Base-by-base conservation (phyloP, 1,140 invertebrate species). In the Chironomus striatipennis region DNA sequence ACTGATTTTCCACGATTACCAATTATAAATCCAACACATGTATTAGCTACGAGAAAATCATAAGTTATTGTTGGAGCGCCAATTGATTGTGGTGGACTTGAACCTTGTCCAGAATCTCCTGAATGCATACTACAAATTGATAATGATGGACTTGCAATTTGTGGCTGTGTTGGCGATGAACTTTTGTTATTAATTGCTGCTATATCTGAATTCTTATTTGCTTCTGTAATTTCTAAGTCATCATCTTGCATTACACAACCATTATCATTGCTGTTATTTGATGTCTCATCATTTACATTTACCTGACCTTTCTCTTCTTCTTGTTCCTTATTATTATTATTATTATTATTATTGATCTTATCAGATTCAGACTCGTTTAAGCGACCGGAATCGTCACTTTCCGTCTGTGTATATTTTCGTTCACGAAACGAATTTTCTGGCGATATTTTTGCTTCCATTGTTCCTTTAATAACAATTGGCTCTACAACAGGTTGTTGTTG, bases 1-100 rank as follows among this genome's bases (percentile, higher is more conserved):
- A 98, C 89, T 83, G 90, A 91, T n/a, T 85, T 84, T 20, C 95
- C 94, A 77, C 90, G 88, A 78, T 88, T 88, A 42, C 96, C 96
- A 80, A 98, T 97, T 74, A 98, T 84, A 43, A 90, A 87, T 15
- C 96, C 96, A 76, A 96, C 94, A 70, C 95, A 80, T 65, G 85
- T 82, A 77, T 90, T 88, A 9, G 93, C 91, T 77, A 97, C 89
- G 76, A 89, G 85, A 84, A 97, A 97, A 79, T 96, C 88, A 77
- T 91, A 92, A 42, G 75, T 78, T 73, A 77, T 77, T 76, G 81
- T 82, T 7, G 76, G 75, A 34, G 77, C 79, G 15, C 70, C 81
- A 76, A 81, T 79, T 9, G 81, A 81, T 7, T 80, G 79, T 65
- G 81, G 79, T 74, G 81, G 75, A 75, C 81, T 82, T 12, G 81